A percentile compares a stretch with the other conserved stretches of the same genome.
These are phyloP conservation scores for Mastomys coucha DNA, from an alignment of 2,113 vertebrate genomes.

Conservation along the genomic window DNA sequence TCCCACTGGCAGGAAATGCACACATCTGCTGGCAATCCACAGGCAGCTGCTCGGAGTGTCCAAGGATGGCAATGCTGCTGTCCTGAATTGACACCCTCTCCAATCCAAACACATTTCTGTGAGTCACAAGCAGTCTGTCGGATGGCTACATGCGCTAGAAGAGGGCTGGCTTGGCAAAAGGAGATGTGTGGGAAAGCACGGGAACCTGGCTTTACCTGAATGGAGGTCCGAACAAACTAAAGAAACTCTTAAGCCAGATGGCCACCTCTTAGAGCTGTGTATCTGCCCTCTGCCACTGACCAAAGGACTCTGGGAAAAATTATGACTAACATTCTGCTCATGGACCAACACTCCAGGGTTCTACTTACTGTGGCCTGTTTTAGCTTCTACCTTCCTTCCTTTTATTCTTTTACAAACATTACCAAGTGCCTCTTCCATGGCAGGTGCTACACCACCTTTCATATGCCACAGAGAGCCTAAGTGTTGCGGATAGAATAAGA, in stretches of 20 bases:
- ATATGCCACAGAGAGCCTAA: not conserved
- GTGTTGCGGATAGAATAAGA: not conserved
- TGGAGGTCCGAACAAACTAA: not conserved
- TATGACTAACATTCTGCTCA: not conserved
- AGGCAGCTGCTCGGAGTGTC: constrained; percentile 71
- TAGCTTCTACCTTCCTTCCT: not conserved
- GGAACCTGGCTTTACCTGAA: not conserved
- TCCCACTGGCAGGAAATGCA: constrained; percentile 61
- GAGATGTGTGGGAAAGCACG: too few species aligned
- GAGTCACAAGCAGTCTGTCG: not conserved
- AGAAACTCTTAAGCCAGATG: not conserved
- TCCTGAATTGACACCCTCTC: not conserved
- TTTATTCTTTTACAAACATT: not conserved
- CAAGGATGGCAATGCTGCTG: not conserved
- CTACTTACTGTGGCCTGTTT: not conserved
- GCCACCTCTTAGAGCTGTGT: not conserved
- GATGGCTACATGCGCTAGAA: not conserved
- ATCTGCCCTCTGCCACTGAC: not conserved
- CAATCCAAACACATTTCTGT: constrained; percentile 40
- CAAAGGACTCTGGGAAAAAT: not conserved
- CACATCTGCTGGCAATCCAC: constrained; percentile 71
- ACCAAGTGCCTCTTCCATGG: not conserved
- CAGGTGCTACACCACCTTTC: not conserved
- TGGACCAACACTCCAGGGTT: not conserved
- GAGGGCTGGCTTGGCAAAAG: not conserved